Evolutionary conservation across 1,140 invertebrate species (phyloP).

Genomic region (Atta texana): DNA sequence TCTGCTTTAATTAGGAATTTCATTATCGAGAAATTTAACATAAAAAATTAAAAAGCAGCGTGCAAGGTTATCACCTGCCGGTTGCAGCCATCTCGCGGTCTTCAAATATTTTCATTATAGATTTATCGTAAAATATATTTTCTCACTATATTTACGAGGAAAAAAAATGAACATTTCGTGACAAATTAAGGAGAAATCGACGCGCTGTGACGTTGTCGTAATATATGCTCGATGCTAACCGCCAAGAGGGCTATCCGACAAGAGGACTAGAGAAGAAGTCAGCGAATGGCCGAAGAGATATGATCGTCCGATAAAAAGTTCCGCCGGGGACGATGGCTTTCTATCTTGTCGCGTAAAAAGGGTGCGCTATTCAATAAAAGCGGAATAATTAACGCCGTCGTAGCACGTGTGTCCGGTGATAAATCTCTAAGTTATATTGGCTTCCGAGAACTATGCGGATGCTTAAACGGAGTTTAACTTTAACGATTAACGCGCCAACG

Average conservation of each 20-base stretch:
- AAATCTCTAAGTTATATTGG: slow-evolving; percentile 64
- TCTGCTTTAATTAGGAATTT: slow-evolving; percentile 43
- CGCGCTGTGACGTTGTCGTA: background rate
- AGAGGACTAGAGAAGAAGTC: slow-evolving; percentile 33
- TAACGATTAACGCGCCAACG: slow-evolving; percentile 62
- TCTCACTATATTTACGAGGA: background rate
- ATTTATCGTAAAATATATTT: background rate
- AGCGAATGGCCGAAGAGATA: slow-evolving; percentile 56
- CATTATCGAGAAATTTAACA: slow-evolving; percentile 28
- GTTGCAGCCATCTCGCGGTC: background rate
- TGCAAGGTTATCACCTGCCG: background rate
- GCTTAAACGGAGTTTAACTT: slow-evolving; percentile 57
- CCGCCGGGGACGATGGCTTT: slow-evolving; percentile 4
- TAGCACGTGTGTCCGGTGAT: slow-evolving; percentile 46
- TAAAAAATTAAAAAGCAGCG: background rate
- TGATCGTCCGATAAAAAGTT: slow-evolving; percentile 49
- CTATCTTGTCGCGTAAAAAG: slow-evolving; percentile 35
- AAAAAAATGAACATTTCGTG: background rate
- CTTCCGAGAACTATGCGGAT: slow-evolving; percentile 57
- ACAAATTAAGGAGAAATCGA: background rate
- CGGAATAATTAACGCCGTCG: slow-evolving; percentile 59
- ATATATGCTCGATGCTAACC: slow-evolving; percentile 35
- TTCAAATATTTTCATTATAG: background rate
- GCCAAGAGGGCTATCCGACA: background rate
- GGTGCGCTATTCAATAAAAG: slow-evolving; percentile 59